phyloP scores from a whole-genome alignment of 2,888 invertebrate genomes.

The Geotrupes spiniger region DNA sequence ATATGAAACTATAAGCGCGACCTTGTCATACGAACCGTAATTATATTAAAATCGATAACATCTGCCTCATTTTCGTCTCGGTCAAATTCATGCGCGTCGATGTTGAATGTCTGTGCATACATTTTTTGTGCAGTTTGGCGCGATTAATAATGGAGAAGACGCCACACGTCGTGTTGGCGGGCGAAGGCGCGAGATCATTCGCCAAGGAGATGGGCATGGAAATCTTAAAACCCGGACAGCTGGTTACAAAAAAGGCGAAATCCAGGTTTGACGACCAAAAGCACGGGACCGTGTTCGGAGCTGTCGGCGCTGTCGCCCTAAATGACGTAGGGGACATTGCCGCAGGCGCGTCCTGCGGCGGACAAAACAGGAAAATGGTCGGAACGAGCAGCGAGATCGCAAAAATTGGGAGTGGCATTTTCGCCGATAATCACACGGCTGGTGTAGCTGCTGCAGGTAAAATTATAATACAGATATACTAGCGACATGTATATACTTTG shows the following conservation, averaged over 20 bases:
- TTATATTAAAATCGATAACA: no score
- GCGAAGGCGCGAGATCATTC: slow-evolving; percentile 67
- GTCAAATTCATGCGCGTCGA: no score
- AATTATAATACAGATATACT: no score
- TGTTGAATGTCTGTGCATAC: no score
- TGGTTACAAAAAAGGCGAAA: slow-evolving; percentile 65
- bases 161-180: slow-evolving; percentile 71
- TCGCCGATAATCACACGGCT: slow-evolving; percentile 70
- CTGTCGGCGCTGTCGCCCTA: slow-evolving; percentile 82
- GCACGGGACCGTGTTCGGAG: slow-evolving; percentile 61
- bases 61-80: no score
- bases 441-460: slow-evolving; percentile 75
- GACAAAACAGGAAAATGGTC: slow-evolving; percentile 74
- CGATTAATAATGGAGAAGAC: slow-evolving; percentile 72
- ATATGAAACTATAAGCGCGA: no score
- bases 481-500: neutral
- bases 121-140: slow-evolving; percentile 53
- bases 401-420: slow-evolving; percentile 70
- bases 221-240: slow-evolving; percentile 59
- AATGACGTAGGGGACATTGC: slow-evolving; percentile 70
- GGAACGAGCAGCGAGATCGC: slow-evolving; percentile 79
- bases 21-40: no score
- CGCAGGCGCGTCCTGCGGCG: slow-evolving; percentile 82
- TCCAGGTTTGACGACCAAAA: slow-evolving; percentile 55
- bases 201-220: slow-evolving; percentile 64